Evolutionary conservation across 2,888 invertebrate genomes (phyloP), one percentile per base, ranked within the genome.

Genomic region (Lithosia quadra): DNA sequence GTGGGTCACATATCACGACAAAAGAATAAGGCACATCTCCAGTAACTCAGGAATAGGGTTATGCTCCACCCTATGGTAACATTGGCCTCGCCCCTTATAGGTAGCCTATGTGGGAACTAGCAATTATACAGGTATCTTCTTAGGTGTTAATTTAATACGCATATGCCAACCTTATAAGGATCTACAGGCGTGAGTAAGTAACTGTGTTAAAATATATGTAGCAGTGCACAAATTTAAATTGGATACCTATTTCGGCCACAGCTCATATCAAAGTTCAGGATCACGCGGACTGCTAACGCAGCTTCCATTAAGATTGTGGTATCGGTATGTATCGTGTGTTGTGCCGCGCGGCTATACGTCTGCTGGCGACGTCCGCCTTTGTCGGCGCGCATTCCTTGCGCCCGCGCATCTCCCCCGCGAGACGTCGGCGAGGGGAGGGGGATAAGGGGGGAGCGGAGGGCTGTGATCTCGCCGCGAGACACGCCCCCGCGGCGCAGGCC

Each of bases 311-410:
- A 73, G 57, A 68, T 65, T 60, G 68, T 57, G 63, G 28, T 71
- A 60, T 68, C 61, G 57, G 67, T 71, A 63, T 74, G 69, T 68
- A 69, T 61, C 71, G 68, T 72, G 72, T 76, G 67, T 69, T 68
- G 74, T 68, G 55, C 53, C 53, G 62, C 67, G 61, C 67, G 75
- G 57, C 62, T 66, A 33, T 62, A 63, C 60, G 65, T 58, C 62
- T 70, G 76, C 66, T 62, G 71, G 73, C 66, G 69, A 65, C 58
- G 65, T 34, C n/a, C 63, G 77, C 73, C 81, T 84, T 82, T 83
- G 85, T 80, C 68, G 82, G 67, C 73, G 74, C 63, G 74, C 77
- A 75, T 62, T 81, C 66, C 68, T 59, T 68, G 76, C 67, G 74
- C 68, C 33, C 22, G 68, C 68, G 67, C 64, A 49, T 18, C 22